Evolutionary conservation across 2,113 vertebrate genomes (phyloP), one percentile per base, ranked within the genome.

Genomic region (Polypterus bichir): DNA sequence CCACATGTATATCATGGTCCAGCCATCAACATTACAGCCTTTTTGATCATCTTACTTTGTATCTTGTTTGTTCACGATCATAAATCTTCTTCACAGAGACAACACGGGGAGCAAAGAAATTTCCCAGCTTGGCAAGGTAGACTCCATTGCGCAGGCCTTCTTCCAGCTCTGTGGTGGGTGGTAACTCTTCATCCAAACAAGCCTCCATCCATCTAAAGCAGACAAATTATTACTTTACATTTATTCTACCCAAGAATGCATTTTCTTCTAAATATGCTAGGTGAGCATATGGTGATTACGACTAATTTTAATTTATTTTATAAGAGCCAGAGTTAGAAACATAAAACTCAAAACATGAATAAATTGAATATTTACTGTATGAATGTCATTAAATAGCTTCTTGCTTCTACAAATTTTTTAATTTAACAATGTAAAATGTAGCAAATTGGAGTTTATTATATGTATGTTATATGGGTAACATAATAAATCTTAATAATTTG

Each of bases 41-140:
- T 27, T 27, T 27, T 27, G 27, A 27, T 27, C 47, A 45, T 11
- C 11, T 71, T 57, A 93, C 96, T 88, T 93, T 94, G 64, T 99
- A 99, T 47, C 96, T 89, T 3, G 93, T 91, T 74, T 98, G 96
- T 60, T 99, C 95, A 7, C 92, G 87, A 62, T 99, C 95, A 2
- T 99, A 99, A 73, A 99, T 99, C 76, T 96, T 99, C 81, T 97
- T 99, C 62, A 94, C 73, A 56, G 91, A 97, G 64, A 99, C 96
- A 5, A 94, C 93, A 64, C 78, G 87, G 3, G 96, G 95, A 44
- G 93, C 94, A 55, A 98, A 99, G 78, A 99, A 99, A 77, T 98
- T 92, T 55, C 94, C 96, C 7, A 99, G 88, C 68, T 99, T 99
- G 74, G 95, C 94, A 58, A 99, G 79, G 63, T 97, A 97, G 48